Evolutionary conservation across 2,888 invertebrate species (phyloP).

Genomic region (Cephus pygmeus): DNA sequence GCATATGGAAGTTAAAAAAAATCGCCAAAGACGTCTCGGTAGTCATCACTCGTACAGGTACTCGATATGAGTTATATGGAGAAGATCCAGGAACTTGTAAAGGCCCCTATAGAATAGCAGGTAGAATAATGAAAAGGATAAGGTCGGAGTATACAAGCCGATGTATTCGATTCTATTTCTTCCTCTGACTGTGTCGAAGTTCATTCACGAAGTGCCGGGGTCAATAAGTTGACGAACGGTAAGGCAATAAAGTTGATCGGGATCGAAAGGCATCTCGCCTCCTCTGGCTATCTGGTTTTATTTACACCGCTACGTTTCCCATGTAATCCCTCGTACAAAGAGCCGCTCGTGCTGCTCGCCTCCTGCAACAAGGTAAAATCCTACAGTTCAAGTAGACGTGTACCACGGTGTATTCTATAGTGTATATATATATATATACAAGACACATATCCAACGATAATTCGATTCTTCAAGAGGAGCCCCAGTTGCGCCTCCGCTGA

Average conservation of each 20-base stretch:
- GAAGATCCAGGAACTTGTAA: neutral
- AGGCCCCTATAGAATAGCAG: neutral
- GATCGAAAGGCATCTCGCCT: neutral
- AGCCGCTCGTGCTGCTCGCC: neutral
- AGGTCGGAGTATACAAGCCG: neutral
- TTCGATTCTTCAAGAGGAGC: neutral
- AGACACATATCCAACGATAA: neutral
- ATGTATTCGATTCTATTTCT: neutral
- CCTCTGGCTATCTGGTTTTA: neutral
- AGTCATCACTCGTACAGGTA: neutral
- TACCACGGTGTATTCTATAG: neutral
- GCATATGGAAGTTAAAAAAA: neutral
- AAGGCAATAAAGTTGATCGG: neutral
- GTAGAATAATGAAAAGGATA: neutral
- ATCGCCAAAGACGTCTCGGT: neutral
- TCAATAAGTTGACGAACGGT: neutral
- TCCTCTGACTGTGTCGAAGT: neutral
- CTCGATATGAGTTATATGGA: neutral
- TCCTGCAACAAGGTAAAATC: neutral
- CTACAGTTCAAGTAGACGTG: neutral
- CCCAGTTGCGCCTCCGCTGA: neutral
- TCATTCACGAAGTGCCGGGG: neutral
- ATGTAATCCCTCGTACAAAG: neutral
- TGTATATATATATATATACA: no score
- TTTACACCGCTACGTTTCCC: neutral